Percentiles rank a stretch among this genome's conserved stretches.
Evolutionary conservation across 2,797 vertebrate species (phyloP).

Genomic region (Pseudotriccus pelzelni): DNA sequence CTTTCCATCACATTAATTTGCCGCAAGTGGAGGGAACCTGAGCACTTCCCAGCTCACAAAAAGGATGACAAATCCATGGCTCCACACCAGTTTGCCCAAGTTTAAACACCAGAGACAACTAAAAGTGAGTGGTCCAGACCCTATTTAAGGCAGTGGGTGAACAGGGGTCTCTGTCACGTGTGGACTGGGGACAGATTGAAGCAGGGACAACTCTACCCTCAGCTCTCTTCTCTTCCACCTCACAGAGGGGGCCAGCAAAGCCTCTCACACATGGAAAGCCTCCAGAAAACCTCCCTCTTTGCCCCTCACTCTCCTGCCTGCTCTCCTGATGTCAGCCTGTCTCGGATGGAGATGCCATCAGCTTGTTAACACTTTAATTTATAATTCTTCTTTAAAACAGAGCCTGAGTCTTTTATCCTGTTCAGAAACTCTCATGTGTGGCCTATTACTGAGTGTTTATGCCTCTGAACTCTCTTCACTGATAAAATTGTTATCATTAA

Average conservation of each 20-base stretch:
- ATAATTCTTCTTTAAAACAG: not conserved
- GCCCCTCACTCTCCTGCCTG: not conserved
- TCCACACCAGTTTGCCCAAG: not conserved
- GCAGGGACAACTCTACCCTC: not conserved
- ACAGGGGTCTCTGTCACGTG: too few species aligned
- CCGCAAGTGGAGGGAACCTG: not conserved
- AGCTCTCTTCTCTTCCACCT: not conserved
- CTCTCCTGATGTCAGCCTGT: not conserved
- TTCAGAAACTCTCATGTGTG: not conserved
- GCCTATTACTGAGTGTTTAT: not conserved
- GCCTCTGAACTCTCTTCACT: not conserved
- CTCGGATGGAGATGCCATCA: not conserved
- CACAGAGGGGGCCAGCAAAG: not conserved
- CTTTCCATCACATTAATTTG: not conserved
- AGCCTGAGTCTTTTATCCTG: not conserved
- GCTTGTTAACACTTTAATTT: not conserved
- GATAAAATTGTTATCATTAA: not conserved
- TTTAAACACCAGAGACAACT: not conserved
- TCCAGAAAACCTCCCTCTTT: not conserved
- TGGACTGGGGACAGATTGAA: not conserved
- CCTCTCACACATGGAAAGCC: not conserved
- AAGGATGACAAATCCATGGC: not conserved
- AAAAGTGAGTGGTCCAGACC: fast-evolving
- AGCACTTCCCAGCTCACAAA: not conserved
- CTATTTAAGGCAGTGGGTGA: not conserved